A percentile compares a stretch with the other conserved stretches of the same genome.
Conservation (phyloP, 2,888 invertebrate genomes). For the Globia sparganii region DNA sequence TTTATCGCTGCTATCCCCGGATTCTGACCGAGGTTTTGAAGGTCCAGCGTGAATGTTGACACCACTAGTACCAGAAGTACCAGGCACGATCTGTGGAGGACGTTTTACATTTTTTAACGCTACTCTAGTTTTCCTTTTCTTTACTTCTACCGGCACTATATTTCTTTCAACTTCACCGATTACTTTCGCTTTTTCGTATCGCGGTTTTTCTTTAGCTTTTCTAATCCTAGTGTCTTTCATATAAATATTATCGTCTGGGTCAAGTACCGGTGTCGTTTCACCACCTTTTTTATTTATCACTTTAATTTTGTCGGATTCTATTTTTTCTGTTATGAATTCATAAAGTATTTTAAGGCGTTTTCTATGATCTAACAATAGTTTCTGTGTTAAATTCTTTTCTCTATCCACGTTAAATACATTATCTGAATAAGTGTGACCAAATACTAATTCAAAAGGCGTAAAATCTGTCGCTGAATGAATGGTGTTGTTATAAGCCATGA, state of each 20-base stretch:
- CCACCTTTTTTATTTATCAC: neutral
- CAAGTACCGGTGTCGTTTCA: neutral
- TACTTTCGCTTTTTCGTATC: neutral
- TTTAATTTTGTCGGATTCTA: neutral
- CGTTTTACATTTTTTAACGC: slow-evolving; percentile 2
- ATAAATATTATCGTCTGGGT: neutral
- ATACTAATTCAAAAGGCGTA: neutral
- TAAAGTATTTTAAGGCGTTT: neutral
- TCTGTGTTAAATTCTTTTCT: neutral
- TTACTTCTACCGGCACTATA: neutral
- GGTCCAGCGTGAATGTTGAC: neutral
- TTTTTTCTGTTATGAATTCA: neutral
- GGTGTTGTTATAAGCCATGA: neutral
- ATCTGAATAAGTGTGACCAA: neutral
- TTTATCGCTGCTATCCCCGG: neutral
- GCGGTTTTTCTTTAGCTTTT: neutral
- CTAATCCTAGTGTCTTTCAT: slow-evolving; percentile 1
- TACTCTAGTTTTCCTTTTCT: neutral
- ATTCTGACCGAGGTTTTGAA: neutral
- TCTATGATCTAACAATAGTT: neutral
- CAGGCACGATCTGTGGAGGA: neutral
- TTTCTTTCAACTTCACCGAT: neutral
- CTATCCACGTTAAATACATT: neutral
- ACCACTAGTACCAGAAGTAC: neutral
- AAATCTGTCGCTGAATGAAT: neutral